Evolutionary conservation across 2,888 invertebrate species (phyloP).

Genomic region (Scaptomyza parva): DNA sequence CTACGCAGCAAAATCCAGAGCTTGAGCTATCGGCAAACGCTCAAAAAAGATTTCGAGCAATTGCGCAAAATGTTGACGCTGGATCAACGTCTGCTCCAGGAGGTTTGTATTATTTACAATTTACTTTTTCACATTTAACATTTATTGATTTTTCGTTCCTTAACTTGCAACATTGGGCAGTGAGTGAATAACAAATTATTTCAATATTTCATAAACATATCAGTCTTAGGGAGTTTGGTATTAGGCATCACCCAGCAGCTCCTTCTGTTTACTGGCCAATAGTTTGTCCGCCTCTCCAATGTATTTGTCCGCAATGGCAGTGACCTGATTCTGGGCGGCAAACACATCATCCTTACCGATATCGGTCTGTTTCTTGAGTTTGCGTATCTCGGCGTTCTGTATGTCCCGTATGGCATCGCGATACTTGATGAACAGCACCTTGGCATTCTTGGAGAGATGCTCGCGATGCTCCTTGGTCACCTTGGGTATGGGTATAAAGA

Average conservation of each 20-base stretch:
- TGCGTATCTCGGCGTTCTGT: conserved; percentile 90
- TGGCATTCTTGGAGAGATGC: conserved; percentile 94
- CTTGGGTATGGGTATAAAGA: conserved; percentile 95
- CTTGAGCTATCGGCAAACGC: conserved; percentile 74
- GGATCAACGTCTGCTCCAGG: conserved; percentile 63
- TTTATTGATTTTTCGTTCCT: conserved; percentile 2
- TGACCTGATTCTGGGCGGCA: conserved; percentile 89
- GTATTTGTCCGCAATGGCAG: conserved; percentile 89
- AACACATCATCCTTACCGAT: conserved; percentile 90
- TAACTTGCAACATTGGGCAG: conserved; percentile 14
- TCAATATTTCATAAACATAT: conserved; percentile 19
- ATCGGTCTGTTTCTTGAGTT: conserved; percentile 89
- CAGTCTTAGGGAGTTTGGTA: conserved; percentile 54
- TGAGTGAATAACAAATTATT: conserved; percentile 1
- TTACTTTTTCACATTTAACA: not conserved
- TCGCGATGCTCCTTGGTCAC: conserved; percentile 97
- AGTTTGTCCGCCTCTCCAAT: conserved; percentile 88
- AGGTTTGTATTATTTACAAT: conserved; percentile 51
- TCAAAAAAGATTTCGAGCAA: conserved; percentile 79
- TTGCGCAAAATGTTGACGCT: conserved; percentile 70
- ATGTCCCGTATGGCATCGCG: conserved; percentile 91
- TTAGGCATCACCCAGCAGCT: conserved; percentile 87
- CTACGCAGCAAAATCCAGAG: conserved; percentile 82
- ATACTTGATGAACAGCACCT: conserved; percentile 91
- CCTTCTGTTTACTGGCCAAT: conserved; percentile 89